Base-by-base conservation (phyloP, 2,113 vertebrate species). In the Eclectus roratus region DNA sequence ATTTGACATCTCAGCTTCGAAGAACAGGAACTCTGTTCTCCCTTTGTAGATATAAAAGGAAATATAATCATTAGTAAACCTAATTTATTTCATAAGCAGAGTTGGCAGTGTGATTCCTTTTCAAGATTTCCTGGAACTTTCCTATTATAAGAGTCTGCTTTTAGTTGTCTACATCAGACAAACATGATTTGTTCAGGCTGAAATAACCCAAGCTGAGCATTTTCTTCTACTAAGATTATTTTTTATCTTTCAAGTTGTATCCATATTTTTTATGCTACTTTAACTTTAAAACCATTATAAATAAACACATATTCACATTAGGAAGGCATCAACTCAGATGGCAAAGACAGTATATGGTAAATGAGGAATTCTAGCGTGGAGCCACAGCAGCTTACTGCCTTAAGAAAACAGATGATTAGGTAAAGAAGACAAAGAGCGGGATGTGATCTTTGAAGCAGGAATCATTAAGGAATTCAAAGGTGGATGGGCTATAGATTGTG, bases 31-130 rank as follows among this genome's bases (percentile, higher is more conserved):
- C 80, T 90, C 53, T 70, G 17, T 43, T 69, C 50, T 91, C 81
- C 39, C 23, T 80, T 65, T 95, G 69, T 83, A 89, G 91, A 78
- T 74, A 80, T 10, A 49, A 90, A 43, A 64, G 68, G 91, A 95
- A 96, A 93, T 94, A 91, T 18, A 94, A 90, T 89, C 80, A 88
- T 96, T 97, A 93, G 72, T 93, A 93, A 96, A 93, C 56, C 56
- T 96, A 65, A 94, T 97, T 93, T 94, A 88, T 95, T 96, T 94
- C 69, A 83, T 93, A 94, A 92, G 80, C 79, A 84, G 82, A 56
- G 52, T 69, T 96, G 94, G 82, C 93, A 93, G 83, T 52, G 53
- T 73, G 91, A 95, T 89, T 89, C 68, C 46, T 86, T 83, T 93
- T 91, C 88, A 94, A 84, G 88, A 94, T 81, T 92, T 90, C 77